A percentile compares a stretch with the other conserved stretches of the same genome.
These are phyloP conservation scores for Mugil cephalus DNA, from an alignment of 2,113 vertebrate species.

Conservation along the genomic window DNA sequence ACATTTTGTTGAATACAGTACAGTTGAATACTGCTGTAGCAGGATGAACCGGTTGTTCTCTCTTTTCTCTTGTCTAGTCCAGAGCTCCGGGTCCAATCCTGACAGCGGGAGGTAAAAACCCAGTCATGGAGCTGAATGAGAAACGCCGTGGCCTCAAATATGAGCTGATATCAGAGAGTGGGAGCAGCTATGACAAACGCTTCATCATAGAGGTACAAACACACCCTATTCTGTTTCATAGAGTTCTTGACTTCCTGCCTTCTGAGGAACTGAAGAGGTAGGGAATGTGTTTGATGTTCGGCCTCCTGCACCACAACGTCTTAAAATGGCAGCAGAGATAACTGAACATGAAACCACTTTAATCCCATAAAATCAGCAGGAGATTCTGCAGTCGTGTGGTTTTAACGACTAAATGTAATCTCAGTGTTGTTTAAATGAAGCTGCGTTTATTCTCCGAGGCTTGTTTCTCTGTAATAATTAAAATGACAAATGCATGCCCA, in stretches of 20 bases:
- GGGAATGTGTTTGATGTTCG: constrained; percentile 17
- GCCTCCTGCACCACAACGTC: constrained; percentile 30
- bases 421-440: background rate
- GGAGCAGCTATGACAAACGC: constrained; percentile 93
- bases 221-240: constrained; percentile 8
- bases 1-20: too few species aligned
- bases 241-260: constrained; percentile 28
- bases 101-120: constrained; percentile 95
- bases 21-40: too few species aligned
- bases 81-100: constrained; percentile 95
- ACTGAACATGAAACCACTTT: background rate
- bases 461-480: too few species aligned
- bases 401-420: background rate
- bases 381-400: background rate
- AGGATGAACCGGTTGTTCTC: background rate
- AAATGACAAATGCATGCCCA: too few species aligned
- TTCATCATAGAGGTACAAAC: constrained; percentile 92
- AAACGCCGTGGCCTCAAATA: constrained; percentile 95
- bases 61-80: constrained; percentile 77
- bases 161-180: constrained; percentile 93
- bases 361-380: constrained; percentile 4
- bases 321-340: constrained; percentile 5
- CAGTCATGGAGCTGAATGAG: constrained; percentile 96
- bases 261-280: constrained; percentile 38
- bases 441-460: background rate